Percentiles rank a stretch among this genome's conserved stretches.
These are phyloP conservation scores for Pseudotriccus pelzelni DNA, from an alignment of 2,797 vertebrate genomes.

Conservation along the genomic window DNA sequence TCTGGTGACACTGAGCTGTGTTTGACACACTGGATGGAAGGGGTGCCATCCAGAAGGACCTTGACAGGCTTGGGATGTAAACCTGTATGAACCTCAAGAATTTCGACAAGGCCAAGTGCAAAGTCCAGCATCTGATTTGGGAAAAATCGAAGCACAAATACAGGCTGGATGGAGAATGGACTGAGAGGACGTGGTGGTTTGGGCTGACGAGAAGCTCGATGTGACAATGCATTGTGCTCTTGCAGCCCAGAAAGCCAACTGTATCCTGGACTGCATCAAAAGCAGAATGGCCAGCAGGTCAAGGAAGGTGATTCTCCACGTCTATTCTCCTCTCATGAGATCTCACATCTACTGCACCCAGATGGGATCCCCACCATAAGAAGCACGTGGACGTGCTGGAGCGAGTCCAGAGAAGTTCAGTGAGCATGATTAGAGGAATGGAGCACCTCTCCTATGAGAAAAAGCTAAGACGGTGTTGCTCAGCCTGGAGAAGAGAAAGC, in stretches of 20 bases:
- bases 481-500: background rate
- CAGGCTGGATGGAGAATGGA: accelerated
- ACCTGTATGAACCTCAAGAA: background rate
- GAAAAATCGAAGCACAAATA: background rate
- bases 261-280: accelerated
- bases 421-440: background rate
- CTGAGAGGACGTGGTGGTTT: background rate
- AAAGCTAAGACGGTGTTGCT: background rate
- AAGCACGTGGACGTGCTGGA: background rate
- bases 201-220: accelerated
- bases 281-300: background rate
- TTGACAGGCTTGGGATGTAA: background rate
- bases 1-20: background rate
- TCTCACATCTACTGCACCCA: background rate
- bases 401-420: accelerated
- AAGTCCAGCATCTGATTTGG: background rate
- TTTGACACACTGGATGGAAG: background rate
- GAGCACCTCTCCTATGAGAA: background rate
- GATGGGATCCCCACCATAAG: no score
- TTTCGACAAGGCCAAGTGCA: background rate
- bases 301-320: background rate
- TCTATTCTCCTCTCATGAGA: background rate
- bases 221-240: background rate
- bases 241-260: background rate
- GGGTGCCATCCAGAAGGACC: background rate